phyloP scores from a whole-genome alignment of 2,888 invertebrate genomes.

The Drosophila cracens region DNA sequence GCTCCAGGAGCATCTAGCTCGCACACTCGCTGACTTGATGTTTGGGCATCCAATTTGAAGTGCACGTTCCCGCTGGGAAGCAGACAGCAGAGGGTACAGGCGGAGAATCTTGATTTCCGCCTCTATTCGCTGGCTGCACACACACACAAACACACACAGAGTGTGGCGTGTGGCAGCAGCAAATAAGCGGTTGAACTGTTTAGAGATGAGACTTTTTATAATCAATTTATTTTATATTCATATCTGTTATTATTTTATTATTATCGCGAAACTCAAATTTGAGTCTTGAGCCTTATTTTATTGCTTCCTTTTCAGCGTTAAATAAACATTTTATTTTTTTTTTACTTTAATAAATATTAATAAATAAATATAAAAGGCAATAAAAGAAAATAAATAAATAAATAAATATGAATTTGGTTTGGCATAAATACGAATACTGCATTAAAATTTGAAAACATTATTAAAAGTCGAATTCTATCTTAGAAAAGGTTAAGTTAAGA shows the following conservation, averaged over 20 bases:
- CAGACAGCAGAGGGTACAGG: background rate
- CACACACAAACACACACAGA: slow-evolving; percentile 7
- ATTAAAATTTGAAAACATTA: background rate
- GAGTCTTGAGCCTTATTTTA: fast-evolving
- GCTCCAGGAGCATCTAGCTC: slow-evolving; percentile 18
- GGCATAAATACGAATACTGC: too few relatives aligned
- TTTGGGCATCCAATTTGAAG: slow-evolving; percentile 78
- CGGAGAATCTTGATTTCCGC: slow-evolving; percentile 43
- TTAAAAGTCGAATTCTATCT: background rate
- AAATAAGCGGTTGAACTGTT: slow-evolving; percentile 29
- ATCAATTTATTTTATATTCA: background rate
- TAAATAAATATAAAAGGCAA: too few relatives aligned
- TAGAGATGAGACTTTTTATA: slow-evolving; percentile 5
- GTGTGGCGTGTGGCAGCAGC: slow-evolving; percentile 7
- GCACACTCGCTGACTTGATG: slow-evolving; percentile 56
- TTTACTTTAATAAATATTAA: too few relatives aligned
- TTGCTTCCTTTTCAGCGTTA: background rate
- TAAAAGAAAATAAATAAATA: too few relatives aligned
- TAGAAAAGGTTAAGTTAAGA: background rate
- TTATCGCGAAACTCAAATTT: background rate
- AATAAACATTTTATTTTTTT: background rate
- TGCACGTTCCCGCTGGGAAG: slow-evolving; percentile 22
- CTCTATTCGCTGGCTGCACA: slow-evolving; percentile 20
- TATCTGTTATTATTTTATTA: background rate
- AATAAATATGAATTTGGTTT: too few relatives aligned